Conservation (phyloP, 2,113 vertebrate species). For the Lasiurus borealis region DNA sequence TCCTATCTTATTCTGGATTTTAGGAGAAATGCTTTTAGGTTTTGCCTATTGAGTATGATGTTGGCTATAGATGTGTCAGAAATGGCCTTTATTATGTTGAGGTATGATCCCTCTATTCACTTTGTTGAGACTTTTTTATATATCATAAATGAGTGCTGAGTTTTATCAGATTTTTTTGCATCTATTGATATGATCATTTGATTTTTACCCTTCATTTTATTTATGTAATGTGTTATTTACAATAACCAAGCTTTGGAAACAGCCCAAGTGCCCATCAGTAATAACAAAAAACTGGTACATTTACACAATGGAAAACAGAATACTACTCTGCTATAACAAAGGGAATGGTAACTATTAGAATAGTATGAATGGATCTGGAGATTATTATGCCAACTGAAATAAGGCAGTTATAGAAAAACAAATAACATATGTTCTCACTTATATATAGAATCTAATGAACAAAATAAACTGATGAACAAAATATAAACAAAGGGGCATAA, state of each 20-base stretch:
- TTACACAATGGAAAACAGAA: neutral
- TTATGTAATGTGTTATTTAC: neutral
- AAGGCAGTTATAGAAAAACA: neutral
- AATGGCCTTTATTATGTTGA: no score
- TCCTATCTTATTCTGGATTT: neutral
- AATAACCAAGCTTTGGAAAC: neutral
- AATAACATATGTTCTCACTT: neutral
- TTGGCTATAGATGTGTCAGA: neutral
- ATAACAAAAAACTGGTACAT: neutral
- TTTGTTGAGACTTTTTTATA: neutral
- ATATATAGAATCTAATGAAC: neutral
- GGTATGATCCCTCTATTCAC: neutral
- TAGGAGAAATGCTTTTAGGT: neutral
- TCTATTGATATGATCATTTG: neutral
- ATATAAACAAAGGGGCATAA: neutral
- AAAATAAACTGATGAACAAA: neutral
- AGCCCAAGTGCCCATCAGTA: neutral
- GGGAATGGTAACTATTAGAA: neutral
- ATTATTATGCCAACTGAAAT: neutral
- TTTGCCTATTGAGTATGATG: neutral
- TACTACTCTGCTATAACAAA: neutral
- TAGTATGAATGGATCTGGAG: neutral
- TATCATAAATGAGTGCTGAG: neutral
- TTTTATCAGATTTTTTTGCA: neutral
- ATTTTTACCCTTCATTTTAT: neutral